Conservation (phyloP, 1,140 invertebrate genomes). For the Penaeus indicus region DNA sequence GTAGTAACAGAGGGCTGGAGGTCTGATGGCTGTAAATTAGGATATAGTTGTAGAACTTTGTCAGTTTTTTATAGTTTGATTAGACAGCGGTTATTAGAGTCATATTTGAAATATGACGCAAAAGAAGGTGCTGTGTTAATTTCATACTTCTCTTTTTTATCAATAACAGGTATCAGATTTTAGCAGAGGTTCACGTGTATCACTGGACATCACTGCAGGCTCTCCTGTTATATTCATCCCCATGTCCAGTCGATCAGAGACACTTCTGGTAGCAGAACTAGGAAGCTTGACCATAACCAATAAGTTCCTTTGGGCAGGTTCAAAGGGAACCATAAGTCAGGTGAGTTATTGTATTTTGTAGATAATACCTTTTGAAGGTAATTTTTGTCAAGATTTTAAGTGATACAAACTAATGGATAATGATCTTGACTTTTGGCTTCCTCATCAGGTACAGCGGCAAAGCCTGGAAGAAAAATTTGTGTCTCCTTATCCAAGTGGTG, state of each 20-base stretch:
- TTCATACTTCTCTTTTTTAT: neutral
- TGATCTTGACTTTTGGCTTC: neutral
- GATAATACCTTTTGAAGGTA: neutral
- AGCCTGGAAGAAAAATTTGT: slow-evolving; percentile 25
- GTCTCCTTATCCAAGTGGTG: slow-evolving; percentile 2
- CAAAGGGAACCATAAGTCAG: slow-evolving; percentile 74
- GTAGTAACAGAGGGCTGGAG: no score
- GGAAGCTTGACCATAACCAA: slow-evolving; percentile 86
- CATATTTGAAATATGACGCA: no score
- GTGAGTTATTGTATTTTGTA: neutral
- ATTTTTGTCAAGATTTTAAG: neutral
- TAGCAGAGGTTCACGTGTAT: slow-evolving; percentile 73
- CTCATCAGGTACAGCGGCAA: slow-evolving; percentile 32
- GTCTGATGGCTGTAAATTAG: no score
- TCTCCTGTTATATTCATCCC: slow-evolving; percentile 91
- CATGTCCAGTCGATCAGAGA: slow-evolving; percentile 83
- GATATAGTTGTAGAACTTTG: no score
- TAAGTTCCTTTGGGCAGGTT: slow-evolving; percentile 74
- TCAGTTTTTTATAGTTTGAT: no score
- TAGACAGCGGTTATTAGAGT: no score
- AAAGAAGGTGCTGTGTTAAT: no score
- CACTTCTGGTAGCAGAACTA: slow-evolving; percentile 85
- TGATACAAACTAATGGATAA: neutral
- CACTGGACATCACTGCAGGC: slow-evolving; percentile 80
- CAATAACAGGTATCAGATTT: slow-evolving; percentile 53